Percentiles rank a stretch among this genome's conserved stretches.
Evolutionary conservation across 2,888 invertebrate genomes (phyloP).

Genomic region (Strigamia transsilvanica): DNA sequence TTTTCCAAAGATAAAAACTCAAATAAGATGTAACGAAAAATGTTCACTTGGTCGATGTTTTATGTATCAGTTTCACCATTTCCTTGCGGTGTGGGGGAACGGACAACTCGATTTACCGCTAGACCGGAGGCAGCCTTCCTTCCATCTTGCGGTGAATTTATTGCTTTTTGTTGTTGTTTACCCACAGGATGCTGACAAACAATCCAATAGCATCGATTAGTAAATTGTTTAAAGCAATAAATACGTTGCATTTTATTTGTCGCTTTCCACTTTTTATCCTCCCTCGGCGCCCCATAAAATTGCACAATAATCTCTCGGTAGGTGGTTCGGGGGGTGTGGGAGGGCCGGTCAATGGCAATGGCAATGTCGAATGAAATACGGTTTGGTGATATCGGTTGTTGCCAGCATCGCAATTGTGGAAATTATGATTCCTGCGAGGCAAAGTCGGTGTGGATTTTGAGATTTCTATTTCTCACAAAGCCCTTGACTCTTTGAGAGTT

Average conservation of each 20-base stretch:
- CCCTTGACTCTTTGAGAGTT: background rate
- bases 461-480: constrained; percentile 6
- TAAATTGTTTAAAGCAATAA: constrained; percentile 5
- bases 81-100: too few relatives aligned
- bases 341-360: background rate
- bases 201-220: background rate
- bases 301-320: background rate
- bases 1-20: too few relatives aligned
- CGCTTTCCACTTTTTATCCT: background rate
- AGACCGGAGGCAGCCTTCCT: too few relatives aligned
- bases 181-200: too few relatives aligned
- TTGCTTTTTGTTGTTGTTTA: too few relatives aligned
- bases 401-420: background rate
- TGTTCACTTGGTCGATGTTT: too few relatives aligned
- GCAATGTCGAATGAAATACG: constrained; percentile 9
- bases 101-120: too few relatives aligned
- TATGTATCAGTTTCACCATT: too few relatives aligned
- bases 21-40: too few relatives aligned
- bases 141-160: too few relatives aligned
- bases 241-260: background rate
- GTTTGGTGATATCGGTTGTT: constrained; percentile 14
- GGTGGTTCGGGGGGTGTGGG: background rate
- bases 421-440: constrained; percentile 1
- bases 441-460: constrained; percentile 1
- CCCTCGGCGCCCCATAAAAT: background rate